These are phyloP conservation scores for Brachyalestes nurse DNA, from an alignment of 2,797 vertebrate genomes.

Conservation along the genomic window DNA sequence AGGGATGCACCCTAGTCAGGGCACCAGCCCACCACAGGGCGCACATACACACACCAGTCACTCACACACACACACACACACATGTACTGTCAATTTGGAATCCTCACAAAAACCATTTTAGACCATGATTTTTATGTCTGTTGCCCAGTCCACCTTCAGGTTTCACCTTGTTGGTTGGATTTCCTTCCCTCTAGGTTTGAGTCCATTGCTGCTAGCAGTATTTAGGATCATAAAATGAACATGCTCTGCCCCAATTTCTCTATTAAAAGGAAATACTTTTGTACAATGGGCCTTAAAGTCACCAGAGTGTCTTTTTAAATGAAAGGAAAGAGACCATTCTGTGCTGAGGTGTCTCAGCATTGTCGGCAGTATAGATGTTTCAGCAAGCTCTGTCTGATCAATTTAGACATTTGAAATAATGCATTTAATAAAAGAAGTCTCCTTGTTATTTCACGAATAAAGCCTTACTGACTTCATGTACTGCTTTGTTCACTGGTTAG, in stretches of 20 bases:
- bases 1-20: too few relatives aligned
- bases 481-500: background rate
- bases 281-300: background rate
- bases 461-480: background rate
- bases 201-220: background rate
- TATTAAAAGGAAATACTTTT: background rate
- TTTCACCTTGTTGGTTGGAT: background rate
- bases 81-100: too few relatives aligned
- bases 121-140: too few relatives aligned
- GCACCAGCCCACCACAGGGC: too few relatives aligned
- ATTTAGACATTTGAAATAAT: constrained; percentile 30
- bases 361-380: constrained; percentile 27
- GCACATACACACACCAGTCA: too few relatives aligned
- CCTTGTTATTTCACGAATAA: constrained; percentile 10
- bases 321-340: constrained; percentile 21
- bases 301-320: constrained; percentile 13
- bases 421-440: constrained; percentile 30
- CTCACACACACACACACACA: too few relatives aligned
- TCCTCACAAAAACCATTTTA: background rate
- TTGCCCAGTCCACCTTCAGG: background rate
- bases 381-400: constrained; percentile 11
- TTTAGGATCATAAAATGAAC: background rate
- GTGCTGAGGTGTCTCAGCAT: constrained; percentile 4
- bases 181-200: background rate
- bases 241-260: background rate